Percentiles rank a stretch among this genome's conserved stretches.
These are phyloP conservation scores for Gulo gulo DNA, from an alignment of 2,113 vertebrate species.

Conservation along the genomic window DNA sequence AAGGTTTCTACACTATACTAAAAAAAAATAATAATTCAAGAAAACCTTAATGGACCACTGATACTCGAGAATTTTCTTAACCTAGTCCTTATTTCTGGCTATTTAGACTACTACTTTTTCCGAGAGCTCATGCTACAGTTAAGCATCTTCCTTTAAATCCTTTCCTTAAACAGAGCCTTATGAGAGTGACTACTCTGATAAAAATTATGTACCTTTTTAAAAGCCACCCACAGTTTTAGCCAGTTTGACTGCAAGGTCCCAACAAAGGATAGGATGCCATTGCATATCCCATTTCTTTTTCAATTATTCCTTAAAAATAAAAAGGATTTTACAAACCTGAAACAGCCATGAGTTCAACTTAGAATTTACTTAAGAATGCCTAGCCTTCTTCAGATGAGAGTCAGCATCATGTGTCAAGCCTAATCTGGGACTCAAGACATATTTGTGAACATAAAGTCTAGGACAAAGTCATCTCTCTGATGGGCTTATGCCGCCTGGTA, in stretches of 20 bases:
- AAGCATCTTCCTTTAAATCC: not conserved
- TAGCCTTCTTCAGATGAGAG: not conserved
- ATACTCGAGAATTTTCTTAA: not conserved
- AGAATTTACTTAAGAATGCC: not conserved
- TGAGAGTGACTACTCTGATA: not conserved
- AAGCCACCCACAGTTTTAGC: not conserved
- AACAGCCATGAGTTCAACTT: not conserved
- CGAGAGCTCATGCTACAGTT: not conserved
- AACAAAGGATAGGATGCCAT: not conserved
- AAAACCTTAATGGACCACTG: not conserved
- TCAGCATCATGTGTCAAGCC: not conserved
- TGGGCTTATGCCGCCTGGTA: not conserved
- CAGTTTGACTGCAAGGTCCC: not conserved
- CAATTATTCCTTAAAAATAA: constrained; percentile 11
- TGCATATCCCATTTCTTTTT: not conserved
- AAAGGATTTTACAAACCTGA: not conserved
- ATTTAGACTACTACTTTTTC: not conserved
- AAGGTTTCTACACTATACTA: not conserved
- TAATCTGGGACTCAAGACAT: not conserved
- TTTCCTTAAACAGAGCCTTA: not conserved
- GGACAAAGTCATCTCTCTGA: not conserved
- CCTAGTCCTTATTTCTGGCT: not conserved
- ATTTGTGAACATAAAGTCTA: not conserved
- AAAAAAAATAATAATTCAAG: not conserved
- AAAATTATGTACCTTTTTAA: not conserved